Base-by-base conservation (phyloP, 2,888 invertebrate genomes). In the Cepaea hortensis region DNA sequence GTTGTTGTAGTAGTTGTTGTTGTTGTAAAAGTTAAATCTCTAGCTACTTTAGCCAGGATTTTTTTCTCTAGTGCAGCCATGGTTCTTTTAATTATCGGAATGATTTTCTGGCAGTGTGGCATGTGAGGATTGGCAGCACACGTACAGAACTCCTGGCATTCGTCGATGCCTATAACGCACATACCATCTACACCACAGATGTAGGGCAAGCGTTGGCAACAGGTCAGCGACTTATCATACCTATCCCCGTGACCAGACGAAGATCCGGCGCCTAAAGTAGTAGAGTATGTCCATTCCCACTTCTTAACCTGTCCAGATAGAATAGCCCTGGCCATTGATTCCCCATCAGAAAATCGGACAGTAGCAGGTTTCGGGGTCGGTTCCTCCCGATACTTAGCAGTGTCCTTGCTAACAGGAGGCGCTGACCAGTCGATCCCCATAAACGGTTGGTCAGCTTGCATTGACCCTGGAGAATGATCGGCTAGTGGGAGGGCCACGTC, bases 401-500 rank as follows among this genome's bases (percentile, higher is more conserved):
- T 84, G 73, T 85, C 85, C 18, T 79, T 72, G 70, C 80, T 79
- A 15, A 85, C 73, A 9, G 85, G 85, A 9, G 80, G 79, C 3
- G 55, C 46, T 13, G 85, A 80, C 85, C 85, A 85, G 55, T 85
- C 85, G 7, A 18, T 35, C 7, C 72, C 3, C 20, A n/a, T n/a
- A 4, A 18, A 15, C 35, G 80, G n/a, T 20, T 72, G 35, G 70
- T 85, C 85, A 48, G 73, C 85, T 20, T 70, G 55, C 23, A 61
- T 80, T 20, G 85, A 80, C 1, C 85, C 80, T 55, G 85, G 85
- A 11, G 85, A 85, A 65, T 85, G 85, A 77, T 85, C 85, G n/a
- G 85, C 85, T 23, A 85, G 46, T 3, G 85, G 85, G 48, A 84
- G 84, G 18, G 65, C 65, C 5, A 77, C 48, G 20, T 84, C 84